phyloP scores from a whole-genome alignment of 2,888 invertebrate genomes.

The Leptinotarsa juncta region DNA sequence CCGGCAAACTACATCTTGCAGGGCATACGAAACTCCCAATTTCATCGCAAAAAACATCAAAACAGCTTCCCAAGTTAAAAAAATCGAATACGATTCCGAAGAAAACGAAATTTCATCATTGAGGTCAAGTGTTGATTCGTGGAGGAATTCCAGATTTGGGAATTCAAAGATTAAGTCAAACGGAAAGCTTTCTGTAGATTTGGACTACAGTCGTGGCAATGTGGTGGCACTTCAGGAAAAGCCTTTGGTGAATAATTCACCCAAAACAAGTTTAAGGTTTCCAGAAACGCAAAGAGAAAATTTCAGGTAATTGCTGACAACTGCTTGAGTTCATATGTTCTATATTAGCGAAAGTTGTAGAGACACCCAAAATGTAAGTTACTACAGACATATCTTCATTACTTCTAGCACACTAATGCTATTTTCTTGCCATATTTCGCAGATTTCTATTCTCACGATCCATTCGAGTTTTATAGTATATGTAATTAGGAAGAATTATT shows the following conservation, averaged over 20 bases:
- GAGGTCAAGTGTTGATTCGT: slow-evolving; percentile 17
- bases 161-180: neutral
- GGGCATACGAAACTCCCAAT: slow-evolving; percentile 30
- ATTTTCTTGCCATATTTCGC: neutral
- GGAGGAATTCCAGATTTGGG: slow-evolving; percentile 14
- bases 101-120: slow-evolving; percentile 32
- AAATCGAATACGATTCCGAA: slow-evolving; percentile 49
- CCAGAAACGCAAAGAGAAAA: neutral
- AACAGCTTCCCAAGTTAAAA: slow-evolving; percentile 41
- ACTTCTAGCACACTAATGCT: neutral
- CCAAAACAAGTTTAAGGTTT: neutral
- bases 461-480: too few relatives aligned
- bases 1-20: neutral
- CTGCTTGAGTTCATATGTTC: too few relatives aligned
- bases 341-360: too few relatives aligned
- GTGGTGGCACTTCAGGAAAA: neutral
- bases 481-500: too few relatives aligned
- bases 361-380: too few relatives aligned
- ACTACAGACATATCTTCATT: too few relatives aligned
- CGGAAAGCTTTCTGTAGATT: neutral
- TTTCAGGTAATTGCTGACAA: neutral
- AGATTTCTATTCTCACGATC: too few relatives aligned
- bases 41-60: slow-evolving; percentile 48
- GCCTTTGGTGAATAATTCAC: neutral
- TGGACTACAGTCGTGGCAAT: slow-evolving; percentile 5